Evolutionary conservation across 2,797 vertebrate genomes (phyloP).

Genomic region (Sebastes minor): DNA sequence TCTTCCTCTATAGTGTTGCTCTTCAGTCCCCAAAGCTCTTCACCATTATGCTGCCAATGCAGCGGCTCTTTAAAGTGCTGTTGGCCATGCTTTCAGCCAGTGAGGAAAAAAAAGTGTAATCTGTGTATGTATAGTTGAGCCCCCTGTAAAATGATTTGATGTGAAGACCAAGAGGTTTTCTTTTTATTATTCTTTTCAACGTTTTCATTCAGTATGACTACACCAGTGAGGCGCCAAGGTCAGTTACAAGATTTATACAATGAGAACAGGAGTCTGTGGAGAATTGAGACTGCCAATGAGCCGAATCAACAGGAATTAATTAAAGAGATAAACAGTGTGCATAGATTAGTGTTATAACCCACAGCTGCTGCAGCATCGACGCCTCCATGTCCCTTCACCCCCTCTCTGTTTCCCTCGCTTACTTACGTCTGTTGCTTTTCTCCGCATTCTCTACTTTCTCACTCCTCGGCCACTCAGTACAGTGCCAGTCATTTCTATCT

Average conservation of each 20-base stretch:
- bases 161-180: not conserved
- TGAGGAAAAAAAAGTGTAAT: not conserved
- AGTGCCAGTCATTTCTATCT: not conserved
- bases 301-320: slow-evolving; percentile 14
- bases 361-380: not conserved
- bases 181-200: not conserved
- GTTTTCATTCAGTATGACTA: not conserved
- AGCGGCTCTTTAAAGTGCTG: not conserved
- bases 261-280: not conserved
- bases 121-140: not conserved
- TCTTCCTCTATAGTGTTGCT: not conserved
- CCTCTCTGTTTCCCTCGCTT: not conserved
- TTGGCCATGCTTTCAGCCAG: not conserved
- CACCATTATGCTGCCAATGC: not conserved
- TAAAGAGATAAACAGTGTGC: slow-evolving; percentile 12
- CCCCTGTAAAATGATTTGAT: not conserved
- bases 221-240: not conserved
- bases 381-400: not conserved
- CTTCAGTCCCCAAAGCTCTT: not conserved
- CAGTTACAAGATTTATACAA: not conserved
- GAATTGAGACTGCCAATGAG: slow-evolving; percentile 5
- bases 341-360: slow-evolving; percentile 4
- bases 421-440: not conserved
- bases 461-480: not conserved
- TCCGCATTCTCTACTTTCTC: not conserved